These are phyloP conservation scores for Drosophila simulans DNA, from an alignment of 1,140 invertebrate genomes.

Conservation along the genomic window DNA sequence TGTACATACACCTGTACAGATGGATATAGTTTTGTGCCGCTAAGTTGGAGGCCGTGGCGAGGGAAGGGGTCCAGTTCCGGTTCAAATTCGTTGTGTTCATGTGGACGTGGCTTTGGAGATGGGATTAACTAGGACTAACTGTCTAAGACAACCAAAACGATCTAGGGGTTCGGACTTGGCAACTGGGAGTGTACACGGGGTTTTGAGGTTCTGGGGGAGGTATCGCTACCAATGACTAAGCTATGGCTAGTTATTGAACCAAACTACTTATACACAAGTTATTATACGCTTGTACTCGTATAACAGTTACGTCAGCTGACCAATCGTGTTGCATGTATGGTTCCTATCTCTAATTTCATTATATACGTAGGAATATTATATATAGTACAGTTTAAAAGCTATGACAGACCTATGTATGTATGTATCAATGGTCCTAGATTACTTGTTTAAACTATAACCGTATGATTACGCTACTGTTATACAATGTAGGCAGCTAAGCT, in stretches of 20 bases:
- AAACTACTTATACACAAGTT: constrained; percentile 61
- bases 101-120: constrained; percentile 26
- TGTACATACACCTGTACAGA: constrained; percentile 17
- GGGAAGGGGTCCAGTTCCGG: constrained; percentile 16
- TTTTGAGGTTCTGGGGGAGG: background rate
- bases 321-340: constrained; percentile 9
- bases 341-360: constrained; percentile 15
- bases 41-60: constrained; percentile 32
- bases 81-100: constrained; percentile 34
- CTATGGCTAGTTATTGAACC: constrained; percentile 50
- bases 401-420: constrained; percentile 21
- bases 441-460: constrained; percentile 3
- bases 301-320: constrained; percentile 29
- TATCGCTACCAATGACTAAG: constrained; percentile 24
- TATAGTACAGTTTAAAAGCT: constrained; percentile 25
- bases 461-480: constrained; percentile 8
- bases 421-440: constrained; percentile 18
- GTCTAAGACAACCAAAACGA: constrained; percentile 26
- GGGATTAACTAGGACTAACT: constrained; percentile 11
- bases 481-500: constrained; percentile 19
- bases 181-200: constrained; percentile 6
- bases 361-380: constrained; percentile 27
- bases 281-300: constrained; percentile 21
- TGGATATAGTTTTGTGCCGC: constrained; percentile 47
- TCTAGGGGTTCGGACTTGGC: constrained; percentile 8